Base-by-base conservation (phyloP, 23 tunicate genomes). In the Halocynthia aurantium region DNA sequence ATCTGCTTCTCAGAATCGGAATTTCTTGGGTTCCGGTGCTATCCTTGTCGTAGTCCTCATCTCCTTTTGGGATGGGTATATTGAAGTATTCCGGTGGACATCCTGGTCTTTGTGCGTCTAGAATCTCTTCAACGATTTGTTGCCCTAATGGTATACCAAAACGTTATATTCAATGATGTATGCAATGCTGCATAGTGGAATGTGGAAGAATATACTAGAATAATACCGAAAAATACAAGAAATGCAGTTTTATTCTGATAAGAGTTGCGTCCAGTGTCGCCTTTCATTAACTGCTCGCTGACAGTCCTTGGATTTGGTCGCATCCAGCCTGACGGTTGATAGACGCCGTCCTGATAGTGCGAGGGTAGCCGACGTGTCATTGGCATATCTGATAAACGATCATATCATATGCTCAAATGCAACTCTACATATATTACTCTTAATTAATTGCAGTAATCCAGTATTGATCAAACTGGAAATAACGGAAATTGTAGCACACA, bases 21-120 rank as follows among this genome's bases (percentile, higher is more conserved):
- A 91, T 81, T 67, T 67, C 85, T 7, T 77, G 73, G 6, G 78
- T 62, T 5, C 87, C 97, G 55, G 52, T 70, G 7, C 85, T 83
- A 20, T 84, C 84, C 44, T n/a, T 15, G 69, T 85, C 87, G 75
- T 85, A 91, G 60, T 81, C 76, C 53, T 77, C 56, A 58, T 91
- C 97, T 17, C 73, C 75, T 40, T 77, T 72, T 0, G 97, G 97
- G 6, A 91, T 91, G 52, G 72, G 57, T 67, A 91, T 91, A 77
- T 91, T 91, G 81, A 91, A 91, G 71, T 91, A 91, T 63, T 91
- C 97, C 8, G 91, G 97, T 12, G 97, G 97, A 72, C 97, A 91
- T 50, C 97, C 97, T 7, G 97, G 81, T 77, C 96, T 73, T 73
- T 89, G 96, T 8, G 96, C 96, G 84, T 89, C 96, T 62, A 89